A percentile compares a stretch with the other conserved stretches of the same genome.
Evolutionary conservation across 2,113 vertebrate genomes (phyloP).

Genomic region (Elanus axillaris): DNA sequence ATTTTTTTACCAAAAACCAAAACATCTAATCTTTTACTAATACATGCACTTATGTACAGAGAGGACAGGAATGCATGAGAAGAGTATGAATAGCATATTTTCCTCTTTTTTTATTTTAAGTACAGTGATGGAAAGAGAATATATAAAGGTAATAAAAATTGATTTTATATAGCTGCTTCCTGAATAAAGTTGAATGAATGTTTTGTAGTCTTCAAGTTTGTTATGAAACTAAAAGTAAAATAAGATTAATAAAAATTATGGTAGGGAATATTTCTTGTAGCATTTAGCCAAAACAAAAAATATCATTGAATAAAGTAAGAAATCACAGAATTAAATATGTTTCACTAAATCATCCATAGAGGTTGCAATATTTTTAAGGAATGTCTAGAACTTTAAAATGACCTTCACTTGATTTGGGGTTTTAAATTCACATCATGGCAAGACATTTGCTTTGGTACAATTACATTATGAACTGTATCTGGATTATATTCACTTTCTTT

Average conservation of each 20-base stretch:
- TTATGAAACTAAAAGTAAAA: not conserved
- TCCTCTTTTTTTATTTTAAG: not conserved
- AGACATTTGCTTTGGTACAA: not conserved
- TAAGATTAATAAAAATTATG: not conserved
- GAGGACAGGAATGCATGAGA: not conserved
- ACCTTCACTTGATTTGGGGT: not conserved
- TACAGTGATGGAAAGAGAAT: not conserved
- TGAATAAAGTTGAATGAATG: not conserved
- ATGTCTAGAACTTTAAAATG: not conserved
- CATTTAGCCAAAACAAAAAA: not conserved
- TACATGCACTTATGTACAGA: accelerated
- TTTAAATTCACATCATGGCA: not conserved
- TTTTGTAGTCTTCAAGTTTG: not conserved
- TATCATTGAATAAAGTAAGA: not conserved
- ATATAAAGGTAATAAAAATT: not conserved
- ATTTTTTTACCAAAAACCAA: not conserved
- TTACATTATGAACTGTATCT: not conserved
- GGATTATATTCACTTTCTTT: not conserved
- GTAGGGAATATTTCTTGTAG: not conserved
- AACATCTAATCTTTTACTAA: not conserved
- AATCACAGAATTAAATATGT: not conserved
- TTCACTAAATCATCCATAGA: not conserved
- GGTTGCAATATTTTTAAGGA: not conserved
- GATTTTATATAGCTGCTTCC: not conserved
- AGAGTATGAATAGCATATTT: not conserved